phyloP scores from a whole-genome alignment of 2,888 invertebrate species.

The Dioctria linearis region DNA sequence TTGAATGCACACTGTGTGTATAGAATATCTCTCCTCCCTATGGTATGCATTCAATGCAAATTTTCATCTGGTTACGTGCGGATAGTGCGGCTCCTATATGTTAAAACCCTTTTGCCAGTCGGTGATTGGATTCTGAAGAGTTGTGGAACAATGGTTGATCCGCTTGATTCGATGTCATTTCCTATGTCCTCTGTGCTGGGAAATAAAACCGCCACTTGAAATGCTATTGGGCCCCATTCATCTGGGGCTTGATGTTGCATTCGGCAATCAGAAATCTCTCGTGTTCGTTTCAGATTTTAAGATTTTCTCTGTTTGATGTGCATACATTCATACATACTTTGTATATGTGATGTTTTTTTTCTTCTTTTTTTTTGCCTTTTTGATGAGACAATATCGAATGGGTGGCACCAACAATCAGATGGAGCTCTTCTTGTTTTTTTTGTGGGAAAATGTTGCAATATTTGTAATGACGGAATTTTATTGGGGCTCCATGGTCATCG shows the following conservation, averaged over 20 bases:
- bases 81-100: constrained; percentile 15
- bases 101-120: constrained; percentile 41
- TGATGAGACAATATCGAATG: constrained; percentile 42
- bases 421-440: background rate
- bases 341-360: background rate
- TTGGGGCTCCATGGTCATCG: too few species aligned
- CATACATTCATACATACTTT: background rate
- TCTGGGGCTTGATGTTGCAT: constrained; percentile 32
- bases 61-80: constrained; percentile 42
- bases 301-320: constrained; percentile 7
- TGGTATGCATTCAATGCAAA: constrained; percentile 53
- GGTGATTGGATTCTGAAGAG: constrained; percentile 50
- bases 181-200: constrained; percentile 19
- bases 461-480: too few species aligned
- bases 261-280: constrained; percentile 26
- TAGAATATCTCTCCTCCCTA: constrained; percentile 35
- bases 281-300: background rate
- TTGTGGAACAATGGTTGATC: constrained; percentile 51
- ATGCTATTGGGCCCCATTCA: constrained; percentile 51
- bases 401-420: constrained; percentile 25
- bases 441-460: background rate
- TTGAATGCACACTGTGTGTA: too few species aligned
- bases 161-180: constrained; percentile 50
- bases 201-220: constrained; percentile 49
- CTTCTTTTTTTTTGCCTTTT: background rate